Evolutionary conservation across 1,140 invertebrate genomes (phyloP), one percentile per base, ranked within the genome.

Genomic region (Linepithema humile): DNA sequence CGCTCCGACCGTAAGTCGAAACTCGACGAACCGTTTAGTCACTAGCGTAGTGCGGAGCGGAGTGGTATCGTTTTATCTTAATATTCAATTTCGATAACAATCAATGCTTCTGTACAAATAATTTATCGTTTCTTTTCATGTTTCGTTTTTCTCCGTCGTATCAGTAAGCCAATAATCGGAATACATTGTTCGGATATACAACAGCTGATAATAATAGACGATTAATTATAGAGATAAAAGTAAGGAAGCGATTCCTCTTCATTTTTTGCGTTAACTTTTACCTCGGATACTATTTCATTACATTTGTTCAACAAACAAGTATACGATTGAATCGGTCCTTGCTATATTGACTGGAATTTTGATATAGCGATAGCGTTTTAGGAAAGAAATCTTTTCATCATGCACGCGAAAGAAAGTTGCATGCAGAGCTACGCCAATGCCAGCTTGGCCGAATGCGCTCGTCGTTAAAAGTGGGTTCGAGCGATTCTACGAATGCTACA

Each of bases 1-100:
- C 82, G 15, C 48, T 59, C 82, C 50, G 86, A 88, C 87, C 78
- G 67, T 60, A 62, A 88, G 82, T 53, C 85, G 29, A 87, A 77
- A 80, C 60, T 57, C 48, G 10, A 17, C 26, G 23, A 73, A 67
- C 59, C 53, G 43, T 59, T 69, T 17, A 64, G 86, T 70, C 86
- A 70, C 43, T 38, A n/a, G 40, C 40, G 85, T 69, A 53, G 69
- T 40, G 53, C n/a, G 35, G 9, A 69, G 15, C 53, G 6, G 60
- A 59, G 35, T 9, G 35, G n/a, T n/a, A n/a, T n/a, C n/a, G n/a
- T n/a, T n/a, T n/a, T n/a, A n/a, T n/a, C n/a, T n/a, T n/a, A n/a
- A n/a, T n/a, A n/a, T n/a, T n/a, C n/a, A n/a, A n/a, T n/a, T n/a
- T n/a, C n/a, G n/a, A n/a, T n/a, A n/a, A n/a, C n/a, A n/a, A n/a